A percentile compares a stretch with the other conserved stretches of the same genome.
These are phyloP conservation scores for Poecilia picta DNA, from an alignment of 2,797 vertebrate species.

Conservation along the genomic window DNA sequence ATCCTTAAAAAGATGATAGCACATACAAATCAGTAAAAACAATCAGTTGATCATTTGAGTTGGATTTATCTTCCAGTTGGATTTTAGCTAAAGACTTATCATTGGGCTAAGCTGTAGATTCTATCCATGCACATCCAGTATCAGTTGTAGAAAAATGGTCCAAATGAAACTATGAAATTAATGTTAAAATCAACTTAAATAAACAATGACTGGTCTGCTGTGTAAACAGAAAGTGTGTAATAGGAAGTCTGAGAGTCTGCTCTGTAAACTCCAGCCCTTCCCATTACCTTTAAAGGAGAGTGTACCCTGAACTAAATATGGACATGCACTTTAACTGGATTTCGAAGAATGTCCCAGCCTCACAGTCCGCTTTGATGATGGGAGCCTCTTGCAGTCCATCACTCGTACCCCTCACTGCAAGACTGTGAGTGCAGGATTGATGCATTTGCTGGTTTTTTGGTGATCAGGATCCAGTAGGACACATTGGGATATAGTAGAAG, in stretches of 20 bases:
- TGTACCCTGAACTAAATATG: constrained; percentile 96
- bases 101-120: not conserved
- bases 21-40: not conserved
- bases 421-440: constrained; percentile 61
- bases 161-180: not conserved
- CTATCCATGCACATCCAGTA: not conserved
- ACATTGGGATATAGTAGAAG: constrained; percentile 37
- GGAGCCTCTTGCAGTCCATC: constrained; percentile 75
- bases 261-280: constrained; percentile 82
- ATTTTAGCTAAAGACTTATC: not conserved
- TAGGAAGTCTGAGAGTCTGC: constrained; percentile 69
- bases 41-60: not conserved
- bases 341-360: constrained; percentile 97
- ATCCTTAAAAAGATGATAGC: not conserved
- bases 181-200: not conserved
- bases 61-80: not conserved
- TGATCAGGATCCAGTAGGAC: constrained; percentile 54
- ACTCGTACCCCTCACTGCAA: constrained; percentile 58
- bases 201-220: constrained; percentile 23
- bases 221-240: constrained; percentile 64
- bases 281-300: constrained; percentile 98
- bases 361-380: constrained; percentile 85
- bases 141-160: not conserved
- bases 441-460: constrained; percentile 60
- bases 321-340: constrained; percentile 94